phyloP scores from a whole-genome alignment of 2,888 invertebrate genomes.

The Cancer borealis region DNA sequence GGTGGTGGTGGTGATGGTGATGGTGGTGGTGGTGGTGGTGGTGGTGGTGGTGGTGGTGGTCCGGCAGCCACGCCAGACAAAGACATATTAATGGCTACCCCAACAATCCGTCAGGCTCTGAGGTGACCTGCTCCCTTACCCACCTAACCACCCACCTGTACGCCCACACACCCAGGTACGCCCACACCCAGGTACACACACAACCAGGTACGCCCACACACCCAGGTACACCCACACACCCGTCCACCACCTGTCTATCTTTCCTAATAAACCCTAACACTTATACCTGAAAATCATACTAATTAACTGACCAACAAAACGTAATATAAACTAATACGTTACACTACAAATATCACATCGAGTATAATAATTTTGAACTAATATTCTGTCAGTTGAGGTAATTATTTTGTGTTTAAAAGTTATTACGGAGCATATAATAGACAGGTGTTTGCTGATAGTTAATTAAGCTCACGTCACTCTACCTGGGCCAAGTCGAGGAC shows the following conservation, averaged over 20 bases:
- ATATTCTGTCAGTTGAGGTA: not conserved
- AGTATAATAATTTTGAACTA: not conserved
- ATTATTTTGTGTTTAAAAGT: not conserved
- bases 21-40: not conserved
- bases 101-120: not conserved
- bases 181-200: too few species aligned
- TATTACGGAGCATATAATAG: not conserved
- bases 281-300: not conserved
- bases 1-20: too few species aligned
- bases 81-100: not conserved
- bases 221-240: too few species aligned
- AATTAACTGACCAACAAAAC: not conserved
- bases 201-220: not conserved
- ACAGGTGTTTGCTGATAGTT: not conserved
- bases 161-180: not conserved
- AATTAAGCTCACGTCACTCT: conserved; percentile 12
- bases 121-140: not conserved
- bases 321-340: not conserved
- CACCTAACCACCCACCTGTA: not conserved
- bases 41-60: not conserved
- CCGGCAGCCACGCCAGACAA: not conserved
- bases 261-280: not conserved
- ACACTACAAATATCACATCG: not conserved
- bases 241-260: not conserved
- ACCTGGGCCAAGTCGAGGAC: not conserved